Evolutionary conservation across 1,140 invertebrate genomes (phyloP).

Genomic region (Apolygus lucorum): DNA sequence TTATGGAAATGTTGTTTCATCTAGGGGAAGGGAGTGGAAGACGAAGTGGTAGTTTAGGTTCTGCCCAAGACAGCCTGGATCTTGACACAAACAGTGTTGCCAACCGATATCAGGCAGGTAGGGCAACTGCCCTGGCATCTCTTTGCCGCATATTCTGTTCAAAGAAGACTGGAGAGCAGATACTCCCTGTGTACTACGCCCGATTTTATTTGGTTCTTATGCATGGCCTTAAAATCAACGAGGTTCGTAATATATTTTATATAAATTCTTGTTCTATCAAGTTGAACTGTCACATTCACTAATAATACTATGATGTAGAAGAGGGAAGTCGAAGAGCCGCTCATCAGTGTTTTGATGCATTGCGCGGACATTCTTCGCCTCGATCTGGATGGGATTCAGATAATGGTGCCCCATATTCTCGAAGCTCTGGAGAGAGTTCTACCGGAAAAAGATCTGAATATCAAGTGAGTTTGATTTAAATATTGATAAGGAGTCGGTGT

Average conservation of each 20-base stretch:
- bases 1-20: not conserved
- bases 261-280: not conserved
- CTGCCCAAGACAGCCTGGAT: constrained; percentile 24
- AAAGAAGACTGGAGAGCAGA: constrained; percentile 91
- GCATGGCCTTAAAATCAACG: constrained; percentile 66
- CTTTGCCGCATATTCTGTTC: constrained; percentile 92
- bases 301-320: too few relatives aligned
- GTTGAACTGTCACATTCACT: not conserved
- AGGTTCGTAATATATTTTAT: constrained; percentile 37
- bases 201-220: constrained; percentile 88
- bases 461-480: constrained; percentile 36
- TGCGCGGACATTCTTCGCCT: constrained; percentile 72
- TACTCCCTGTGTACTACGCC: constrained; percentile 87
- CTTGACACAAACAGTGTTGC: not conserved
- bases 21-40: constrained; percentile 31
- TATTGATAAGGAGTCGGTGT: too few relatives aligned
- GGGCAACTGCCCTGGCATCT: constrained; percentile 90
- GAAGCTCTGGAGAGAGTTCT: constrained; percentile 81
- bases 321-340: constrained; percentile 58
- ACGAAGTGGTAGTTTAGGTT: constrained; percentile 17
- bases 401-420: constrained; percentile 81
- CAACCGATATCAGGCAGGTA: constrained; percentile 61
- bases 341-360: constrained; percentile 71
- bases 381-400: constrained; percentile 86
- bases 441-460: constrained; percentile 59